A percentile compares a stretch with the other conserved stretches of the same genome.
These are phyloP conservation scores for Paramormyrops hopkinsi DNA, from an alignment of 2,797 vertebrate species.

Conservation along the genomic window DNA sequence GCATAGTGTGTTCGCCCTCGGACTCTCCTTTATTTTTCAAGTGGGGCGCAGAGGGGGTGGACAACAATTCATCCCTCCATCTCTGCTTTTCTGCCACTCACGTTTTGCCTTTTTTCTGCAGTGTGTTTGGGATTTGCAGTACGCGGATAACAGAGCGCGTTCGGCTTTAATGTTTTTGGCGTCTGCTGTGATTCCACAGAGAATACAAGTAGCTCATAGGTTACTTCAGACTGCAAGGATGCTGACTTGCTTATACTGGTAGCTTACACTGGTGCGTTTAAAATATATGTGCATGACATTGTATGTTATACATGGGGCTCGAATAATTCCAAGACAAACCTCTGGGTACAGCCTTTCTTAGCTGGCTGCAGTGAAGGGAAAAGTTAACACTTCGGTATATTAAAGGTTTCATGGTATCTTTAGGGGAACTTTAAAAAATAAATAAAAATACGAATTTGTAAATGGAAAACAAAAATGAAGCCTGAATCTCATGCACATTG, in stretches of 20 bases:
- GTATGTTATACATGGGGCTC: not conserved
- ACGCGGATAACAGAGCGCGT: not conserved
- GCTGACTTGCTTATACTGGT: slow-evolving; percentile 29
- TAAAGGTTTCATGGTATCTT: not conserved
- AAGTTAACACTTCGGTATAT: slow-evolving; percentile 7
- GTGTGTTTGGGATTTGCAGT: not conserved
- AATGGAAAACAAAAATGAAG: not conserved
- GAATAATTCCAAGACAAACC: not conserved
- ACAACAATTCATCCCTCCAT: slow-evolving; percentile 7
- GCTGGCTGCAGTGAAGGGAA: not conserved
- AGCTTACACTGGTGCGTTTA: slow-evolving; percentile 18
- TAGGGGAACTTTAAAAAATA: not conserved
- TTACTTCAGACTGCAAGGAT: slow-evolving; percentile 30
- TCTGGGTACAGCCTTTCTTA: not conserved
- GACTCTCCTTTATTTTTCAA: slow-evolving; percentile 16
- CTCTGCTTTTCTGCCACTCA: slow-evolving; percentile 6
- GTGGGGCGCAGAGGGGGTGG: not conserved
- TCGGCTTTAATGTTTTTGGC: not conserved
- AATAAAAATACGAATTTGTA: not conserved
- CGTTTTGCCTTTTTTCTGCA: not conserved
- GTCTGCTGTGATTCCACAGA: slow-evolving; percentile 16
- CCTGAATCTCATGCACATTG: not conserved
- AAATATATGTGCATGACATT: not conserved
- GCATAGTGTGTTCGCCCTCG: slow-evolving; percentile 1
- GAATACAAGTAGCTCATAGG: not conserved